Base-by-base conservation (phyloP, 1,140 invertebrate genomes). In the Calliphora vicina region DNA sequence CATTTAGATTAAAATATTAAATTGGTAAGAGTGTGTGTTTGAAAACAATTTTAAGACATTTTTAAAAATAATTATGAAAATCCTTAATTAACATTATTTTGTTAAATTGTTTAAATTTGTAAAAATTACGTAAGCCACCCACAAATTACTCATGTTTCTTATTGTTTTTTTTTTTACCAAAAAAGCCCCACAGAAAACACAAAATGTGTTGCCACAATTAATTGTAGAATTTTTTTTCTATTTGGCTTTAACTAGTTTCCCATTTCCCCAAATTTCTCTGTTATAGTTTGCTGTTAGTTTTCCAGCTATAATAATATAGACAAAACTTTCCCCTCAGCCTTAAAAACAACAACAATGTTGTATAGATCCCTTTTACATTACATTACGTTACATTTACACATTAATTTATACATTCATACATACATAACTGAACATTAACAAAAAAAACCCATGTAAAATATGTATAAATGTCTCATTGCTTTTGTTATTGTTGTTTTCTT, bases 191-290 rank as follows among this genome's bases (percentile, higher is more conserved):
- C 1, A 35, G 10, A 35, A 73, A 17, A 42, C n/a, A 78, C 35
- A 25, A 45, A 78, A 78, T 43, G n/a, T 25, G 17, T 78, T 78
- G 35, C 74, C 74, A 78, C 74, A 78, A 78, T 78, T 78, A 78
- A 78, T 78, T 78, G n/a, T 43, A 78, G 20, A 15, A 20, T 76
- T 74, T 43, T 78, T 43, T 10, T 78, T 78, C 3, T 10, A 45
- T 78, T 78, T 43, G 35, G 10, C 35, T 78, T 78, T 78, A 78
- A 78, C 35, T 43, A 78, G n/a, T 43, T 43, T 35, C 72, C 27
- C 27, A 17, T 35, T 74, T n/a, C n/a, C 12, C 45, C 15, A 50
- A 15, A 17, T 50, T 50, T 12, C 10, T 35, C 35, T 10, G 35
- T 35, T 35, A 50, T 9, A 6, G 3, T 3, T 50, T 50, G 45